Percentiles rank a stretch among this genome's conserved stretches.
Evolutionary conservation across 2,113 vertebrate species (phyloP).

Genomic region (Laterallus jamaicensis): DNA sequence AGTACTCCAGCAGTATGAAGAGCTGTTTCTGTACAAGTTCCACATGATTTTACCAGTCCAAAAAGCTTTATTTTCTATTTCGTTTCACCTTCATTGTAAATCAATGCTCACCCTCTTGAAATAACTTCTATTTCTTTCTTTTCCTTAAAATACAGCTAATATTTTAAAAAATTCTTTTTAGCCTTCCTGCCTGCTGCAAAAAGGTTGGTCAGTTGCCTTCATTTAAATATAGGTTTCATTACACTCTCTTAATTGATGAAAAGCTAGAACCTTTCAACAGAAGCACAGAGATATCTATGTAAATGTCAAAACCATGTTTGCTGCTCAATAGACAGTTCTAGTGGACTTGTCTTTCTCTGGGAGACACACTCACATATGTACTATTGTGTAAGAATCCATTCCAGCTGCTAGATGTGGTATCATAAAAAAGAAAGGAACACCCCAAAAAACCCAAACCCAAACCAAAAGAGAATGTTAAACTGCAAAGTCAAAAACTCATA

Average conservation of each 20-base stretch:
- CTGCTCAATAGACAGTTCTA: not conserved
- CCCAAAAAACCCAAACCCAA: not conserved
- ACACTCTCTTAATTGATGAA: not conserved
- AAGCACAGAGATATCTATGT: not conserved
- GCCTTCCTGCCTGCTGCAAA: not conserved
- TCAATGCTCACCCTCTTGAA: not conserved
- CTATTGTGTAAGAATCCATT: not conserved
- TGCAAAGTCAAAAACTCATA: not conserved
- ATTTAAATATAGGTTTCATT: not conserved
- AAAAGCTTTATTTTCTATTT: not conserved
- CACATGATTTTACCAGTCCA: not conserved
- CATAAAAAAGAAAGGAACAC: not conserved
- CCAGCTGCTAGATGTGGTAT: not conserved
- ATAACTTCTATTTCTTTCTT: not conserved
- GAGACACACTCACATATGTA: not conserved
- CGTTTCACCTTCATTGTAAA: not conserved
- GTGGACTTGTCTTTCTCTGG: not conserved
- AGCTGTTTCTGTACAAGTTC: not conserved
- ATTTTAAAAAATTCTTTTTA: not conserved
- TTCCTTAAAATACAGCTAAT: not conserved
- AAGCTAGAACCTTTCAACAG: not conserved
- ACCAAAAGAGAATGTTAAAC: not conserved
- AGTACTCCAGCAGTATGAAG: not conserved
- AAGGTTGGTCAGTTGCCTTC: not conserved
- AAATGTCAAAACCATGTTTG: not conserved